Percentiles rank a stretch among this genome's conserved stretches.
Evolutionary conservation across 2,797 vertebrate genomes (phyloP).

Genomic region (Gymnodraco acuticeps): DNA sequence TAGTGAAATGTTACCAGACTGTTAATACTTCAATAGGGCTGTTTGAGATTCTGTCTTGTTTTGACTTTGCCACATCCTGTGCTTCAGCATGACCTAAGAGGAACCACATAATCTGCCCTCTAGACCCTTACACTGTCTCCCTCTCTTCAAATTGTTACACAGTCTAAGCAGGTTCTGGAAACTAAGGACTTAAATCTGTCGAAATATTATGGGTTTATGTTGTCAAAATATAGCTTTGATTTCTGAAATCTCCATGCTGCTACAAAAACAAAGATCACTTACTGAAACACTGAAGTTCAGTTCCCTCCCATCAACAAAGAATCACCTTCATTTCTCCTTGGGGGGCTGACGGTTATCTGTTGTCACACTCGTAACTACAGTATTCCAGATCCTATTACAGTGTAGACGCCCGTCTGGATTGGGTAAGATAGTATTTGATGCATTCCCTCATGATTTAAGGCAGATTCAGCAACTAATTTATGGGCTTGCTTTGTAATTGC

Average conservation of each 20-base stretch:
- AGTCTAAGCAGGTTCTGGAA: constrained; percentile 3
- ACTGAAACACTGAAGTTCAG: constrained; percentile 42
- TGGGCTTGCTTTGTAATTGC: constrained; percentile 73
- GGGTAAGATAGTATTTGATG: constrained; percentile 62
- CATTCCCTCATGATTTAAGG: constrained; percentile 74
- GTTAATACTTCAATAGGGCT: constrained; percentile 26
- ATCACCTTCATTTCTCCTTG: constrained; percentile 41
- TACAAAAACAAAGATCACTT: constrained; percentile 38
- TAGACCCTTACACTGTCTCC: constrained; percentile 39
- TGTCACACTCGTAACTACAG: constrained; percentile 55
- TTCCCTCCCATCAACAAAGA: constrained; percentile 36
- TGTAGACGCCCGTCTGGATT: constrained; percentile 40
- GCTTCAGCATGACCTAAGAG: constrained; percentile 68
- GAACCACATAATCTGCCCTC: constrained; percentile 64
- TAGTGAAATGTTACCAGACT: constrained; percentile 78
- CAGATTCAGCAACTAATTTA: constrained; percentile 72
- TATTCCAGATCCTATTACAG: constrained; percentile 48
- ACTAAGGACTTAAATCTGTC: constrained; percentile 17
- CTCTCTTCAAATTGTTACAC: constrained; percentile 12
- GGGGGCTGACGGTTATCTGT: constrained; percentile 60
- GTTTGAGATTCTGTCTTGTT: constrained; percentile 20
- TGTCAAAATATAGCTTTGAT: constrained; percentile 32
- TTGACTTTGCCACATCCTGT: constrained; percentile 1
- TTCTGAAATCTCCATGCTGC: constrained; percentile 20
- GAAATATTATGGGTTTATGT: constrained; percentile 13